Base-by-base conservation (phyloP, 2,888 invertebrate genomes). In the Dynastes hyllus region DNA sequence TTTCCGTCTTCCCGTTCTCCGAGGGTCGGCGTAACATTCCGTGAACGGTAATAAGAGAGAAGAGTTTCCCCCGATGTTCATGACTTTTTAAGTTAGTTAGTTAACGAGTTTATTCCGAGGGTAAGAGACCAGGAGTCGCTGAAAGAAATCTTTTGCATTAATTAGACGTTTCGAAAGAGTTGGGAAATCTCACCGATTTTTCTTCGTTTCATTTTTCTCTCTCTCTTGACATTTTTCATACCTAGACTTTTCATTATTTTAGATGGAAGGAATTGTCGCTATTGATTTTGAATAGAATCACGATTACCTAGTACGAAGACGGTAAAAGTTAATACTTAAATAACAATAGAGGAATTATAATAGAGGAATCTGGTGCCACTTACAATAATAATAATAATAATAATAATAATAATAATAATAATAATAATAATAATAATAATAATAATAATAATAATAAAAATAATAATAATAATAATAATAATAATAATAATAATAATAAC, bases 41-140 rank as follows among this genome's bases (percentile, higher is more conserved):
- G 22, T 27, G 50, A 69, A 22, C 69, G 61, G 61, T 13, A 69
- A 50, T 69, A 69, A 69, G 51, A 11, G 27, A 27, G 69, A 66
- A 69, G 37, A 69, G 50, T 69, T 69, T 45, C 51, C 27, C 32
- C 50, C 50, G 50, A 69, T 69, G 45, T 69, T 69, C 69, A 69
- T 69, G 69, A 69, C 50, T 69, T 69, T 69, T 69, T 69, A 69
- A 69, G 69, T 69, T 69, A 50, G 69, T 69, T 69, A 69, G 69
- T 69, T 69, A 69, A 69, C 69, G 69, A 69, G 69, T 69, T 69
- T 69, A 69, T 69, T 69, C 51, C 50, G 69, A 50, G 50, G 51
- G 61, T 22, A 61, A 61, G 61, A 61, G n/a, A 61, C 16, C 61
- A 69, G 51, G 69, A 69, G 69, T 69, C 69, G 50, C 69, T 51